Percentiles rank a stretch among this genome's conserved stretches.
Conservation (phyloP, 2,113 vertebrate genomes). For the Hylia prasina region DNA sequence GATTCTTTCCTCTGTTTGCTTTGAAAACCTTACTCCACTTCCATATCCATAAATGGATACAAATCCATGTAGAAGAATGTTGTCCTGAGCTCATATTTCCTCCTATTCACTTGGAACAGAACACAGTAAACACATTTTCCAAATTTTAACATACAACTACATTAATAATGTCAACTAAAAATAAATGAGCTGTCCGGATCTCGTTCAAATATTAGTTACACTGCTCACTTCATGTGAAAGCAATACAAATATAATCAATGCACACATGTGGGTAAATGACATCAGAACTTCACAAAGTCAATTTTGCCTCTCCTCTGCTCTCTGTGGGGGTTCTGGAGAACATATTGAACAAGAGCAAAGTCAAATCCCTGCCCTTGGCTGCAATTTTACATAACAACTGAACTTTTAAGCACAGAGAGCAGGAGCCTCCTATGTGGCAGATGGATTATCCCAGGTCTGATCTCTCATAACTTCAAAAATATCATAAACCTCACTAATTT, state of each 20-base stretch:
- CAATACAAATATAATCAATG: constrained; percentile 39
- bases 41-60: not conserved
- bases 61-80: not conserved
- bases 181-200: not conserved
- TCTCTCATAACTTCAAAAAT: not conserved
- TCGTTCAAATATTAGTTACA: not conserved
- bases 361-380: constrained; percentile 15
- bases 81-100: not conserved
- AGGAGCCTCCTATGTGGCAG: not conserved
- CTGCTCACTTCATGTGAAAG: constrained; percentile 5
- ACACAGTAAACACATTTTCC: not conserved
- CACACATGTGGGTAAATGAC: constrained; percentile 3
- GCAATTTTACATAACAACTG: not conserved
- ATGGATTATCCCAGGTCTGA: not conserved
- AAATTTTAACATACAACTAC: not conserved
- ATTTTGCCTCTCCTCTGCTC: constrained; percentile 13
- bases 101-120: not conserved
- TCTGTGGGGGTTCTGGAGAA: not conserved
- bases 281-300: constrained; percentile 3
- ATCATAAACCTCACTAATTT: not conserved
- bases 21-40: not conserved
- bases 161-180: not conserved
- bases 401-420: not conserved
- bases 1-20: not conserved
- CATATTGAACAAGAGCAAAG: not conserved